Conservation (phyloP, 2,113 vertebrate species). For the Syngnathus typhle region DNA sequence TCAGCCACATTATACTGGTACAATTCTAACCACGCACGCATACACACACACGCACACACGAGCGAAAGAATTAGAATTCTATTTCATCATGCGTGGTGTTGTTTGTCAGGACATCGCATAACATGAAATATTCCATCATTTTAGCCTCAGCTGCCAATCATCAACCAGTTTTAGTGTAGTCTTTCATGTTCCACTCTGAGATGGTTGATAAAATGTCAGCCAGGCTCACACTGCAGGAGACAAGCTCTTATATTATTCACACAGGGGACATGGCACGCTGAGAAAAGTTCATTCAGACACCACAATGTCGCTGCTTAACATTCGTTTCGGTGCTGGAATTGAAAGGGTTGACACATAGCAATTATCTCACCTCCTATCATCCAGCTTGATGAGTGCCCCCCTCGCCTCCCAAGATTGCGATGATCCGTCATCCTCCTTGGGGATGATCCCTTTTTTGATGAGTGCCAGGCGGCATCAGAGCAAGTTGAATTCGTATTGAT, state of each 20-base stretch:
- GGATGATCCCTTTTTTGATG: conserved; percentile 1
- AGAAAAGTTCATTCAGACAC: conserved; percentile 44
- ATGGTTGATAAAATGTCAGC: conserved; percentile 34
- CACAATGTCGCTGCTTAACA: conserved; percentile 22
- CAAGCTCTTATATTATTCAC: conserved; percentile 26
- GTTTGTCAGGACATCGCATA: conserved; percentile 45
- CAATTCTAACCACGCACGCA: background rate
- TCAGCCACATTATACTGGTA: conserved; percentile 22
- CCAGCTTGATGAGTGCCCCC: conserved; percentile 10
- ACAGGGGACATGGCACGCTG: conserved; percentile 20
- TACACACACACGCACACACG: background rate
- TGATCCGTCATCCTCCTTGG: conserved; percentile 5
- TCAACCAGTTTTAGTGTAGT: conserved; percentile 38
- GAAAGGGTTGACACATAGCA: conserved; percentile 20
- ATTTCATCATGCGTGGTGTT: conserved; percentile 10
- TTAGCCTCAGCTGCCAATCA: conserved; percentile 53
- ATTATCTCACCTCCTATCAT: conserved; percentile 28
- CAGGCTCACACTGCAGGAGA: conserved; percentile 16
- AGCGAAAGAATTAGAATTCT: too few species aligned
- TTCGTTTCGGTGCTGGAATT: conserved; percentile 33
- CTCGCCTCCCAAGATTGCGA: conserved; percentile 10
- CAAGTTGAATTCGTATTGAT: conserved; percentile 55
- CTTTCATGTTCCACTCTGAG: conserved; percentile 30
- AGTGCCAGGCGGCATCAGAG: conserved; percentile 53
- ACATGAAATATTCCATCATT: conserved; percentile 50